phyloP scores from a whole-genome alignment of 1,140 invertebrate species.

The Aphaenogaster rudis region DNA sequence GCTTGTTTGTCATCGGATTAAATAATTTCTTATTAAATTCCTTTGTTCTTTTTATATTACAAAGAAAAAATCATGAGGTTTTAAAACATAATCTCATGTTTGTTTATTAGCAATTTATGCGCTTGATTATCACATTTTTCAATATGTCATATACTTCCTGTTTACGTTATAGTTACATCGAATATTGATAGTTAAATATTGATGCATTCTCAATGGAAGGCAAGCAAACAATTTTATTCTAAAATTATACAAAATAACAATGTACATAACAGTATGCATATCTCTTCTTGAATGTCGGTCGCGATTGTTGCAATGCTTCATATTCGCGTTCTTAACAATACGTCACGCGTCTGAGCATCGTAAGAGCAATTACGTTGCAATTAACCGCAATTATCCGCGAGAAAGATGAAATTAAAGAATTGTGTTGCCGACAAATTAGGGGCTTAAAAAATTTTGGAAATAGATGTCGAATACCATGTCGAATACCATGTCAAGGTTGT shows the following conservation, averaged over 20 bases:
- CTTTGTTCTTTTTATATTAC: not conserved
- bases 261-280: not conserved
- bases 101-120: no score
- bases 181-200: not conserved
- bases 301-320: slow-evolving; percentile 31
- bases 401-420: slow-evolving; percentile 24
- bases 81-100: no score
- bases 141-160: no score
- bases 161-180: no score
- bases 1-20: not conserved
- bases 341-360: slow-evolving; percentile 8
- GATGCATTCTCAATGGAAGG: not conserved
- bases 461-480: not conserved
- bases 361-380: slow-evolving; percentile 42
- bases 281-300: slow-evolving; percentile 34
- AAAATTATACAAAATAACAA: not conserved
- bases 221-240: not conserved
- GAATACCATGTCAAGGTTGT: not conserved
- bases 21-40: not conserved
- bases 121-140: no score
- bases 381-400: slow-evolving; percentile 15
- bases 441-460: slow-evolving; percentile 18
- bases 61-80: not conserved
- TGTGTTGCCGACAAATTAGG: slow-evolving; percentile 1
- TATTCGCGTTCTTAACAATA: slow-evolving; percentile 25